Conservation (phyloP, 1,140 invertebrate species). For the Gryon sp. region DNA sequence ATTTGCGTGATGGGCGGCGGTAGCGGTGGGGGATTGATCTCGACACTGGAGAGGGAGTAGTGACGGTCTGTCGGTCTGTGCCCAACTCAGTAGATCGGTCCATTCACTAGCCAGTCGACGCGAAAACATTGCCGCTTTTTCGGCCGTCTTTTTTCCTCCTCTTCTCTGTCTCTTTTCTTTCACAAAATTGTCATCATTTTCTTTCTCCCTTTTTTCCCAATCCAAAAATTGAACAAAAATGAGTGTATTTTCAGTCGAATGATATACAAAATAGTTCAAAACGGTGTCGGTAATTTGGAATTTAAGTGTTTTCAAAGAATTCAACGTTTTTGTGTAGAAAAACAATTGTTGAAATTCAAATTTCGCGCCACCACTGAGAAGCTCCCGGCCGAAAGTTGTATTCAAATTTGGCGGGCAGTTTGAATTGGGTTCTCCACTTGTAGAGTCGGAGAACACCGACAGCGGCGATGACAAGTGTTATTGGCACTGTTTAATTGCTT, state of each 20-base stretch:
- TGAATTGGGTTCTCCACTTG: too few species aligned
- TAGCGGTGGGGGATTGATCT: conserved; percentile 43
- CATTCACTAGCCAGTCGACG: conserved; percentile 62
- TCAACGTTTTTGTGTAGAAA: too few species aligned
- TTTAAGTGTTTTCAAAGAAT: too few species aligned
- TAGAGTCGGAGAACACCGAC: too few species aligned
- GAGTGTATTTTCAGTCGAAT: too few species aligned
- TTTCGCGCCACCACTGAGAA: neutral
- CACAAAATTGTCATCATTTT: too few species aligned
- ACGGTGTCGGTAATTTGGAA: too few species aligned
- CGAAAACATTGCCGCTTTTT: conserved; percentile 50
- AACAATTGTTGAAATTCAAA: too few species aligned
- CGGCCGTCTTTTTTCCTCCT: conserved; percentile 37
- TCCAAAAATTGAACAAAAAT: neutral
- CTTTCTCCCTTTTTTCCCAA: conserved; percentile 2
- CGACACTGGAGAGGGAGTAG: conserved; percentile 49
- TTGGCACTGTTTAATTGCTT: too few species aligned
- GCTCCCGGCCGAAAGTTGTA: neutral
- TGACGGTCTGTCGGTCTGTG: conserved; percentile 59
- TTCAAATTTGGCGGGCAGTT: neutral
- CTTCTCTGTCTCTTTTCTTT: conserved; percentile 27
- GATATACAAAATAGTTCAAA: too few species aligned
- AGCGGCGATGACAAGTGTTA: conserved; percentile 21
- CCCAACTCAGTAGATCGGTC: conserved; percentile 64
- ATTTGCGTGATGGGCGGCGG: conserved; percentile 61